Percentiles rank a stretch among this genome's conserved stretches.
Evolutionary conservation across 2,888 invertebrate species (phyloP).

Genomic region (Conomelus anceps): DNA sequence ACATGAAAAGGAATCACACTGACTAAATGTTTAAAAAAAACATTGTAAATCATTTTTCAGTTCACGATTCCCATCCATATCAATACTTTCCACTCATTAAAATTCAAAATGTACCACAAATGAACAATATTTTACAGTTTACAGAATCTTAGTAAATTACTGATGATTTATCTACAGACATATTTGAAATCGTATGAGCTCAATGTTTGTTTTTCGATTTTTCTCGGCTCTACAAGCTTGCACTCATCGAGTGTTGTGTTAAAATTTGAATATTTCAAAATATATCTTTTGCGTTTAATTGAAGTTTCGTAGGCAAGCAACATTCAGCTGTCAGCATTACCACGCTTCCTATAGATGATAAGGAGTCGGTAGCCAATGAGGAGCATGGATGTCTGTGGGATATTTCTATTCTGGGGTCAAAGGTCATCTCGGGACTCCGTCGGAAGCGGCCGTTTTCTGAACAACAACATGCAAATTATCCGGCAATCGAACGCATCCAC

Average conservation of each 20-base stretch:
- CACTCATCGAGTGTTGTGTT: background rate
- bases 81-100: too few species aligned
- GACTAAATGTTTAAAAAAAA: background rate
- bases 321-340: background rate
- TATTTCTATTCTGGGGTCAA: background rate
- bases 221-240: background rate
- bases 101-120: background rate
- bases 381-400: background rate
- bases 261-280: background rate
- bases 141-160: background rate
- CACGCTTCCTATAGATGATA: background rate
- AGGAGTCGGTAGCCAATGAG: background rate
- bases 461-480: background rate
- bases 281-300: background rate
- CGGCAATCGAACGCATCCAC: background rate
- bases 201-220: background rate
- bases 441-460: too few species aligned
- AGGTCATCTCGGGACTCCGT: background rate
- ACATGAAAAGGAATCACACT: background rate
- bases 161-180: background rate
- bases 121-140: background rate
- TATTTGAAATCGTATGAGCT: background rate
- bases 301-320: background rate
- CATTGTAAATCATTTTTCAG: background rate
- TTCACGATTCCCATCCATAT: background rate